Conservation (phyloP, 2,113 vertebrate genomes). For the Cheirogaleus medius region DNA sequence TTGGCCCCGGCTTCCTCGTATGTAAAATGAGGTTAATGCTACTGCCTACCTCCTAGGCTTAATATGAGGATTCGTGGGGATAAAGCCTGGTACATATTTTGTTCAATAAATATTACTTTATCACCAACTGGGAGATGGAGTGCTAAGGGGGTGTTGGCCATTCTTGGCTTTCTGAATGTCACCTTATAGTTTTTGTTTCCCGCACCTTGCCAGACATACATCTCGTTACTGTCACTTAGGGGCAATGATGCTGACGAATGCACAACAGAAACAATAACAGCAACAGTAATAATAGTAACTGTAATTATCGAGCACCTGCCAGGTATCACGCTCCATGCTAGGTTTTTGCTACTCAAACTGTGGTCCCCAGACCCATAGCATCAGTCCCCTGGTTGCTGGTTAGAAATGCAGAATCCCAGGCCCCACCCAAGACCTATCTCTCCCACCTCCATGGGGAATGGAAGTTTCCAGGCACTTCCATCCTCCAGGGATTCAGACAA, state of each 20-base stretch:
- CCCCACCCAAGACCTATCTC: not conserved
- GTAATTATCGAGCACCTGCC: fast-evolving
- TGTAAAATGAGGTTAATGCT: not conserved
- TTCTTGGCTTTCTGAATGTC: not conserved
- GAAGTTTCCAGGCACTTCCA: not conserved
- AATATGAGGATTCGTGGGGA: fast-evolving
- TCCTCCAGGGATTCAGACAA: not conserved
- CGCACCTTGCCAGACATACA: not conserved
- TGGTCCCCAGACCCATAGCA: not conserved
- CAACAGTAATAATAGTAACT: not conserved
- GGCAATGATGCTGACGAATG: not conserved
- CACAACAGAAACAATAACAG: not conserved
- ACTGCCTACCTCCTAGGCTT: not conserved
- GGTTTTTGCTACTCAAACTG: not conserved
- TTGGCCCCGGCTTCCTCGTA: not conserved
- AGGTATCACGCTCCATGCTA: not conserved
- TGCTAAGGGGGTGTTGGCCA: too few relatives aligned
- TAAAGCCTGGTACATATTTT: not conserved
- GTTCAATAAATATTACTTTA: not conserved
- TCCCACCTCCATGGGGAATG: fast-evolving
- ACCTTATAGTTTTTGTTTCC: not conserved
- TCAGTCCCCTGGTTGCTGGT: not conserved
- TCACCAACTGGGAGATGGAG: not conserved
- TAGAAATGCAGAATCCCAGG: not conserved
- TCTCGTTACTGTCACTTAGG: not conserved